A percentile compares a stretch with the other conserved stretches of the same genome.
phyloP scores from a whole-genome alignment of 2,888 invertebrate genomes.

The Copidosoma aretas region DNA sequence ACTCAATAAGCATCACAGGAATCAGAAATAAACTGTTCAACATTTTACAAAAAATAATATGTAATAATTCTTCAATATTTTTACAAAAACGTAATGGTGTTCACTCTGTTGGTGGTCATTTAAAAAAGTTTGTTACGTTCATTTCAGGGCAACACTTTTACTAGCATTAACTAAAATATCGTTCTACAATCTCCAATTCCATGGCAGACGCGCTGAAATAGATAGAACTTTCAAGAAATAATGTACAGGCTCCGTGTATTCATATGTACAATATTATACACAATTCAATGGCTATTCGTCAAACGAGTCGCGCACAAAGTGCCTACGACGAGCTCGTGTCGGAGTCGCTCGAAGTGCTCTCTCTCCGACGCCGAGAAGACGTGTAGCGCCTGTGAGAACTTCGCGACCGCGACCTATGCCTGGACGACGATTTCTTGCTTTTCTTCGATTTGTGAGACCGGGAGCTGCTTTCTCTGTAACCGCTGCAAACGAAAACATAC shows the following conservation, averaged over 20 bases:
- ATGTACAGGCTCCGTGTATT: constrained; percentile 32
- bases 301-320: background rate
- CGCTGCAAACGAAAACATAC: constrained; percentile 41
- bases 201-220: background rate
- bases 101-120: background rate
- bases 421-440: constrained; percentile 57
- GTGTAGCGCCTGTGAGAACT: constrained; percentile 54
- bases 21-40: no score
- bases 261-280: constrained; percentile 44
- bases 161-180: background rate
- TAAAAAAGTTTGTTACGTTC: no score
- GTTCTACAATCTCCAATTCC: background rate
- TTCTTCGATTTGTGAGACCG: constrained; percentile 58
- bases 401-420: constrained; percentile 57
- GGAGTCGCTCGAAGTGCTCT: constrained; percentile 56
- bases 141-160: no score
- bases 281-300: constrained; percentile 15
- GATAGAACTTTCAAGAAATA: constrained; percentile 1
- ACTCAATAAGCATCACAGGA: no score
- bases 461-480: constrained; percentile 55
- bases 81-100: constrained; percentile 30
- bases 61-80: background rate
- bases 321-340: constrained; percentile 52
- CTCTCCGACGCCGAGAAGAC: constrained; percentile 48
- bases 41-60: background rate